A percentile compares a stretch with the other conserved stretches of the same genome.
Conservation (phyloP, 2,113 vertebrate species). For the Galemys pyrenaicus region DNA sequence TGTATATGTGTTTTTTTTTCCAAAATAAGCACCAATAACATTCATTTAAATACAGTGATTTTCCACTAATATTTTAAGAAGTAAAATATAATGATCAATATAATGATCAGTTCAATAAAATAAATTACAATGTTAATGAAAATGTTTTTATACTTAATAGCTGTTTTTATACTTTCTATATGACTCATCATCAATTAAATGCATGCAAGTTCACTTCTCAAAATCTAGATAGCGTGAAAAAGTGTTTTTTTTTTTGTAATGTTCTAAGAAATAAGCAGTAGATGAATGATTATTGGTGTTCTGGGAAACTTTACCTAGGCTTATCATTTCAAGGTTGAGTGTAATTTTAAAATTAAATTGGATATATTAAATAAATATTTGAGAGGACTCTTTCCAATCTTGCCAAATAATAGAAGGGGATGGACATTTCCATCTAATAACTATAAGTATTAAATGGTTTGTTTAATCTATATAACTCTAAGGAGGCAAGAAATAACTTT, state of each 20-base stretch:
- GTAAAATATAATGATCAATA: neutral
- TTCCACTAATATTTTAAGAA: neutral
- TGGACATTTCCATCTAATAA: neutral
- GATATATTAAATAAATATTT: neutral
- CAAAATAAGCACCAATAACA: neutral
- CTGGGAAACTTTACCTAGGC: neutral
- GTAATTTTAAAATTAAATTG: neutral
- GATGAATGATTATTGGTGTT: neutral
- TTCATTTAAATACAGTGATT: neutral
- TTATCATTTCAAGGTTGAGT: neutral
- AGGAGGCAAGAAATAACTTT: neutral
- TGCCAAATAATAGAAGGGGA: neutral
- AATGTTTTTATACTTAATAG: conserved; percentile 20
- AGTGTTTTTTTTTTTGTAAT: neutral
- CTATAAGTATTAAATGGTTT: neutral
- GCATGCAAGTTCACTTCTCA: neutral
- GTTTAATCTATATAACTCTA: neutral
- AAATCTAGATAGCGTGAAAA: neutral
- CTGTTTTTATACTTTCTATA: neutral
- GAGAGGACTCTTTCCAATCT: neutral
- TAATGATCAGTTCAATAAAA: neutral
- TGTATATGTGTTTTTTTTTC: neutral
- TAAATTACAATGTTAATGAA: neutral
- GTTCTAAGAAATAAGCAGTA: neutral
- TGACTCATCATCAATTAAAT: neutral